Percentiles rank a stretch among this genome's conserved stretches.
Conservation (phyloP, 2,113 vertebrate genomes). For the Ailurus styani region DNA sequence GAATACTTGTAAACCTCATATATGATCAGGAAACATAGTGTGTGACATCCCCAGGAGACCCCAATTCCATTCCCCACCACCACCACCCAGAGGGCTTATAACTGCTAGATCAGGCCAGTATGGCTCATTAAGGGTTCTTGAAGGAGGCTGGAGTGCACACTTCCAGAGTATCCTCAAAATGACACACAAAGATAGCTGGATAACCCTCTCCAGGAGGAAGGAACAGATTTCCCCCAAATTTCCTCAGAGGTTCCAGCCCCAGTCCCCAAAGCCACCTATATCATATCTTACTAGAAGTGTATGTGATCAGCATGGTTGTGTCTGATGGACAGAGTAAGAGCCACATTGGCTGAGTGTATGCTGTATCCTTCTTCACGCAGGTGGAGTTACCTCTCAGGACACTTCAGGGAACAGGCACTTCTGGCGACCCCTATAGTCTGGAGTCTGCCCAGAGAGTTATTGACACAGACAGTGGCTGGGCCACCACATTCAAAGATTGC, state of each 20-base stretch:
- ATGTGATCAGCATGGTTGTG: background rate
- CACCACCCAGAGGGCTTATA: accelerated
- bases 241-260: background rate
- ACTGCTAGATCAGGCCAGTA: background rate
- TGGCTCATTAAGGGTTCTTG: background rate
- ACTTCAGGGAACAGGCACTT: background rate
- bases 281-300: background rate
- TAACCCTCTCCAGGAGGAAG: background rate
- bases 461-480: background rate
- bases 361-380: background rate
- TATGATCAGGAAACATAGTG: background rate
- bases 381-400: background rate
- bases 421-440: background rate
- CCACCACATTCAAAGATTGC: background rate
- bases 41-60: background rate
- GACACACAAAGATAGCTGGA: background rate
- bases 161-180: background rate
- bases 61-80: background rate
- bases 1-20: background rate
- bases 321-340: accelerated
- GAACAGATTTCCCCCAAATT: background rate
- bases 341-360: background rate
- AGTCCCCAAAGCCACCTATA: accelerated
- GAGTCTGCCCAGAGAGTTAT: background rate
- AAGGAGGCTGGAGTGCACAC: background rate